These are phyloP conservation scores for Piaya cayana DNA, from an alignment of 2,113 vertebrate genomes.

Conservation along the genomic window DNA sequence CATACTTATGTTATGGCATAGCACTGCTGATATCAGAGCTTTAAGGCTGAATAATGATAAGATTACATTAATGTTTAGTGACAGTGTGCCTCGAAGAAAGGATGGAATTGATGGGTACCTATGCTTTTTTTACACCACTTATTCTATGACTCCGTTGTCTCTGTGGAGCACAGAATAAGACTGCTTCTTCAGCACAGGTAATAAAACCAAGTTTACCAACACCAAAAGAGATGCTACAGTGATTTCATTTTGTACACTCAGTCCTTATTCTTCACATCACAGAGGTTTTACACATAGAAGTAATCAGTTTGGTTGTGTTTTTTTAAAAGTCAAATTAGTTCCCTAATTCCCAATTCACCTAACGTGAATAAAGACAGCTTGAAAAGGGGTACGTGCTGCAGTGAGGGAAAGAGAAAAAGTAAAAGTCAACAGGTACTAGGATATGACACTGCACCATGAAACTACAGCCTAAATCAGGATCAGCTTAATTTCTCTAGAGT, in stretches of 20 bases:
- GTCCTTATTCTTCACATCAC: background rate
- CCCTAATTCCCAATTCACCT: background rate
- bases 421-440: slow-evolving; percentile 18
- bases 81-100: slow-evolving; percentile 6
- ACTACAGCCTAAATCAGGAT: slow-evolving; percentile 19
- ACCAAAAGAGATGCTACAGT: background rate
- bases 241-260: background rate
- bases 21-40: background rate
- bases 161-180: background rate
- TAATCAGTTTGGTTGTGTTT: background rate
- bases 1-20: slow-evolving; percentile 14
- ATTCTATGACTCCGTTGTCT: background rate
- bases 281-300: background rate
- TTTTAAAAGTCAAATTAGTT: slow-evolving; percentile 14
- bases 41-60: slow-evolving; percentile 20
- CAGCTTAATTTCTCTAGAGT: slow-evolving; percentile 61
- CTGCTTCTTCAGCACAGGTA: background rate
- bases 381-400: background rate
- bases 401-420: background rate
- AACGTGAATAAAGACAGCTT: background rate
- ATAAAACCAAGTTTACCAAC: background rate
- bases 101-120: slow-evolving; percentile 4
- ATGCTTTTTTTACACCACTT: background rate
- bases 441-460: background rate
- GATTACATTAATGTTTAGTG: slow-evolving; percentile 28